Evolutionary conservation across 2,113 vertebrate species (phyloP).

Genomic region (Oryzias celebensis): DNA sequence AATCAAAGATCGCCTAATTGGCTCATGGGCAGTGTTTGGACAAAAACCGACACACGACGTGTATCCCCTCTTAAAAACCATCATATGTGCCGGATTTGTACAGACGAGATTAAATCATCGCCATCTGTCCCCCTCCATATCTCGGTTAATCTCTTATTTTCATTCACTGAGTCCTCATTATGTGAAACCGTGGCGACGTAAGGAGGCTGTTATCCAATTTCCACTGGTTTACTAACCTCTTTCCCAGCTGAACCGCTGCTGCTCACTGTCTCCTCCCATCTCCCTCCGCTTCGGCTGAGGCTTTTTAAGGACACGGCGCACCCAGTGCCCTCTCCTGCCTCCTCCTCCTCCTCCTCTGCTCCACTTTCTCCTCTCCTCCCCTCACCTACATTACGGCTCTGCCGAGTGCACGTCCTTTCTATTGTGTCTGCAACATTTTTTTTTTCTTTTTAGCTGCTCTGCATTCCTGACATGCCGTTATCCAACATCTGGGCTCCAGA

Average conservation of each 20-base stretch:
- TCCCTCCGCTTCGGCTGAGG: slow-evolving; percentile 54
- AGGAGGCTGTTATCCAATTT: slow-evolving; percentile 65
- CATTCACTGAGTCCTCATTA: slow-evolving; percentile 56
- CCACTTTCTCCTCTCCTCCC: slow-evolving; percentile 21
- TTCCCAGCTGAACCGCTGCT: slow-evolving; percentile 62
- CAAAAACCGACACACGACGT: slow-evolving; percentile 20
- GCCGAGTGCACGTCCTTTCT: slow-evolving; percentile 5
- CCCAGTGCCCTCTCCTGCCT: slow-evolving; percentile 41
- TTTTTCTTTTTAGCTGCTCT: slow-evolving; percentile 26
- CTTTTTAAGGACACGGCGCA: slow-evolving; percentile 66
- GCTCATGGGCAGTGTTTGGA: slow-evolving; percentile 35
- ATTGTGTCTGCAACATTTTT: slow-evolving; percentile 39
- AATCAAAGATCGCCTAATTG: slow-evolving; percentile 56
- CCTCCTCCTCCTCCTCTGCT: slow-evolving; percentile 4
- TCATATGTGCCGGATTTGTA: slow-evolving; percentile 57
- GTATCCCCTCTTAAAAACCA: slow-evolving; percentile 31
- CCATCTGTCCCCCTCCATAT: slow-evolving; percentile 61
- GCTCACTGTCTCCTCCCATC: slow-evolving; percentile 62
- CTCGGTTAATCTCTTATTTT: slow-evolving; percentile 69
- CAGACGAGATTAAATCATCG: slow-evolving; percentile 54
- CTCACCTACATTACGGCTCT: slow-evolving; percentile 6
- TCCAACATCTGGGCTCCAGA: slow-evolving; percentile 56
- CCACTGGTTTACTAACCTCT: slow-evolving; percentile 75
- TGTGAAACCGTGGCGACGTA: slow-evolving; percentile 48
- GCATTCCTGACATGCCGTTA: slow-evolving; percentile 21